phyloP scores from a whole-genome alignment of 2,113 vertebrate genomes.

The Elaphurus davidianus region DNA sequence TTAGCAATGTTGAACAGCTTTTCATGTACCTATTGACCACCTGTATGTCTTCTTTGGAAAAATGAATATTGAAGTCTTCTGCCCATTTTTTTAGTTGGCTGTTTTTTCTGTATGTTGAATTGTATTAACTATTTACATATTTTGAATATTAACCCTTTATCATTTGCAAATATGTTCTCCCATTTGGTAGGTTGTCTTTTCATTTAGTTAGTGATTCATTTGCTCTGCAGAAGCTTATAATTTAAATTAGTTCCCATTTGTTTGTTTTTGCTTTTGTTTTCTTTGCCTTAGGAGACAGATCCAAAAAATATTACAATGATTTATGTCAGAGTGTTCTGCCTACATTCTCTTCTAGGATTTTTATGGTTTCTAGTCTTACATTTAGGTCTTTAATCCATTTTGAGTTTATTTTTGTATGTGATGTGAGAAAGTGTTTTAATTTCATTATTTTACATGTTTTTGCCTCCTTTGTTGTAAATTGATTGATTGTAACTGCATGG shows the following conservation, averaged over 20 bases:
- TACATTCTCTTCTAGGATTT: not conserved
- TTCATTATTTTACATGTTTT: not conserved
- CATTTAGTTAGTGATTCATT: not conserved
- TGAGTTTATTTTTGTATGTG: not conserved
- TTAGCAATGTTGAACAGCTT: not conserved
- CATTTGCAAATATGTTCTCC: not conserved
- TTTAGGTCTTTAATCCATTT: not conserved
- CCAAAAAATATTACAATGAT: not conserved
- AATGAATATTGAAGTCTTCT: not conserved
- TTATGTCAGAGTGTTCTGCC: not conserved
- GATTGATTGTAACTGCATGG: not conserved
- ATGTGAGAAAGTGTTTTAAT: not conserved
- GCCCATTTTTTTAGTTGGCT: not conserved
- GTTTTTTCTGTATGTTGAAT: not conserved
- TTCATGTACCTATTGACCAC: not conserved
- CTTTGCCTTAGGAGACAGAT: not conserved
- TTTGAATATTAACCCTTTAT: not conserved
- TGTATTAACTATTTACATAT: not conserved
- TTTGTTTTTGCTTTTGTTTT: not conserved
- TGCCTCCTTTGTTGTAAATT: not conserved
- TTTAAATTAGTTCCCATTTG: not conserved
- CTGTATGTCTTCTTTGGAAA: not conserved
- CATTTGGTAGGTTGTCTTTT: not conserved
- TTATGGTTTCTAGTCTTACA: not conserved
- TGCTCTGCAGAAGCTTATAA: not conserved